Conservation (phyloP, 1,140 invertebrate genomes). For the Aphelinus certus region DNA sequence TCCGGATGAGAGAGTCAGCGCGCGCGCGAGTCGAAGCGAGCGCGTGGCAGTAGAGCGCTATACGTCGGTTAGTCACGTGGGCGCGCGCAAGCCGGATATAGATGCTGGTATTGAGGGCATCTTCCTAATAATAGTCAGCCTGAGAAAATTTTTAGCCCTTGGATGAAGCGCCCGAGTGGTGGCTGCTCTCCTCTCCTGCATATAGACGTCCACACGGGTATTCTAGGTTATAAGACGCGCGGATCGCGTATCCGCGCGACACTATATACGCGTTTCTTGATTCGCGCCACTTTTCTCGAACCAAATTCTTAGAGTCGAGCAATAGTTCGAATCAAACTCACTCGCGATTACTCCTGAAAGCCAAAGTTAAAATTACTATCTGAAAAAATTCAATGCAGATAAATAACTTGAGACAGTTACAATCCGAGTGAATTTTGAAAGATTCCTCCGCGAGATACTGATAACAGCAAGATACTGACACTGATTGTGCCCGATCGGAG, state of each 20-base stretch:
- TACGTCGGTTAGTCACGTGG: constrained; percentile 36
- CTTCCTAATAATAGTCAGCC: constrained; percentile 61
- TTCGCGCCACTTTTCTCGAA: not conserved
- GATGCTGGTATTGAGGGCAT: constrained; percentile 62
- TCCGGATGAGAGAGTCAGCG: constrained; percentile 1
- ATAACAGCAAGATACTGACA: no score
- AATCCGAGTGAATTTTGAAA: no score
- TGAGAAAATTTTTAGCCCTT: constrained; percentile 64
- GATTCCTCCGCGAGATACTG: no score
- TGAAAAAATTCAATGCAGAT: no score
- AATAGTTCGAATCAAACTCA: no score
- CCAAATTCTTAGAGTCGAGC: no score
- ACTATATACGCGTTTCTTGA: not conserved
- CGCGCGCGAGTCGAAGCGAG: not conserved
- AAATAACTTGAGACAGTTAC: no score
- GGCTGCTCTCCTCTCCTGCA: not conserved
- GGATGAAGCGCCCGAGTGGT: constrained; percentile 53
- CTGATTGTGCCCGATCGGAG: no score
- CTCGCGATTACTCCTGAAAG: no score
- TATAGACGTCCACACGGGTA: constrained; percentile 26
- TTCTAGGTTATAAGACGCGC: constrained; percentile 41
- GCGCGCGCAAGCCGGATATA: constrained; percentile 58
- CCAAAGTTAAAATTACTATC: no score
- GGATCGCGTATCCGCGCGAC: constrained; percentile 13
- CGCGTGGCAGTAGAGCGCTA: not conserved